Evolutionary conservation across 1,140 invertebrate species (phyloP).

Genomic region (Pogonus chalceus): DNA sequence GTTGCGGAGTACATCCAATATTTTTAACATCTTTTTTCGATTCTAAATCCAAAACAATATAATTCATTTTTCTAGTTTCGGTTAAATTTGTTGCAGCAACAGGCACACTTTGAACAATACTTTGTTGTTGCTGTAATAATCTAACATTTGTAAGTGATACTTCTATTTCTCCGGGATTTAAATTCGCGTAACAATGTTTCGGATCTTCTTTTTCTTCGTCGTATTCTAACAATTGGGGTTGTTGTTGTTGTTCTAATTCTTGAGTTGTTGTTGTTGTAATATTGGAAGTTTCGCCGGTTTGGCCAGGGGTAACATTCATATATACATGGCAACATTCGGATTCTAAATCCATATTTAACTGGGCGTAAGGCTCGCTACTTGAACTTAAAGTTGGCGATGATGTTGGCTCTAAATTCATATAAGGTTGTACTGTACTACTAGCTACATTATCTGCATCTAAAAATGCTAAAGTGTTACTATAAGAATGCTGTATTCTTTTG

Average conservation of each 20-base stretch:
- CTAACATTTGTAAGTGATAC: constrained; percentile 12
- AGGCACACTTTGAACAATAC: constrained; percentile 32
- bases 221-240: neutral
- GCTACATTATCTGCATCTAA: constrained; percentile 14
- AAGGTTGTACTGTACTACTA: constrained; percentile 22
- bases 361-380: constrained; percentile 41
- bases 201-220: constrained; percentile 30
- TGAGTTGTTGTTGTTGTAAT: constrained; percentile 8
- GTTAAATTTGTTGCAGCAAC: constrained; percentile 36
- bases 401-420: constrained; percentile 34
- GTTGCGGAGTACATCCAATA: too few species aligned
- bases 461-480: constrained; percentile 23
- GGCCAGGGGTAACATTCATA: constrained; percentile 50
- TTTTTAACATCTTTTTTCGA: too few species aligned
- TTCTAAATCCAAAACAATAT: constrained; percentile 66
- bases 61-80: constrained; percentile 58
- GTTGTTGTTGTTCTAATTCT: neutral
- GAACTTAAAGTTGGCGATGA: constrained; percentile 36
- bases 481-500: constrained; percentile 23
- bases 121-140: neutral
- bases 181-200: constrained; percentile 53
- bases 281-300: constrained; percentile 12
- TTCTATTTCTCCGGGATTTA: constrained; percentile 49
- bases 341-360: constrained; percentile 37
- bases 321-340: constrained; percentile 43